Base-by-base conservation (phyloP, 2,113 vertebrate species). In the Passer montanus region DNA sequence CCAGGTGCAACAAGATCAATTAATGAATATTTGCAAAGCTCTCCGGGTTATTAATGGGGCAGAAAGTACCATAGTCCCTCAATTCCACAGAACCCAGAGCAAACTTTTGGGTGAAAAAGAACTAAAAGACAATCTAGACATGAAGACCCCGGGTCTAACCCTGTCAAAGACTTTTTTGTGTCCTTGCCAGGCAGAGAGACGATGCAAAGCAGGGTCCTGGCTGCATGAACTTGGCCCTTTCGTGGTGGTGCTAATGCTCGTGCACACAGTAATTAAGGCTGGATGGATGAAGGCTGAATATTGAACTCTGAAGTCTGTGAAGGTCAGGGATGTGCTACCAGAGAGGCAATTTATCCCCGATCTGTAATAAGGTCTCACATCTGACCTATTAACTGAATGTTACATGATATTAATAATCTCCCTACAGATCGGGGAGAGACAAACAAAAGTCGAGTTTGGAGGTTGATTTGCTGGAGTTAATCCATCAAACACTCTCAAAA, bases 381-480 rank as follows among this genome's bases (percentile, higher is more conserved):
- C 91, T 94, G 96, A 96, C 94, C 95, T 96, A 95, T 95, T 89
- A 97, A 95, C 93, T 94, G 91, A 91, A 92, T 73, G 94, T 31
- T 97, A 96, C 94, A 95, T 11, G 91, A 91, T 94, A 95, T 96
- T 95, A 93, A 95, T 97, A 91, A 96, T 91, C 95, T 95, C 89
- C 91, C 91, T 67, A 68, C 93, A 95, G 96, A 92, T 35, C 13
- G 5, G 37, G 80, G 5, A 91, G 81, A 93, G 91, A 69, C 89
- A 94, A 94, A 97, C 91, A 91, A 11, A 78, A 94, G 87, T 46
- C 16, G 3, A 56, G 84, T 46, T 68, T 68, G 62, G 87, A 91
- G 91, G 74, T 44, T 67, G 94, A 88, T 74, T 76, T 62, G 91
- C 74, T 76, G 81, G 74, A 93, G 67, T 68, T 84, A 72, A 91